These are phyloP conservation scores for Emydoidea blandingii DNA, from an alignment of 2,797 vertebrate genomes.

Conservation along the genomic window DNA sequence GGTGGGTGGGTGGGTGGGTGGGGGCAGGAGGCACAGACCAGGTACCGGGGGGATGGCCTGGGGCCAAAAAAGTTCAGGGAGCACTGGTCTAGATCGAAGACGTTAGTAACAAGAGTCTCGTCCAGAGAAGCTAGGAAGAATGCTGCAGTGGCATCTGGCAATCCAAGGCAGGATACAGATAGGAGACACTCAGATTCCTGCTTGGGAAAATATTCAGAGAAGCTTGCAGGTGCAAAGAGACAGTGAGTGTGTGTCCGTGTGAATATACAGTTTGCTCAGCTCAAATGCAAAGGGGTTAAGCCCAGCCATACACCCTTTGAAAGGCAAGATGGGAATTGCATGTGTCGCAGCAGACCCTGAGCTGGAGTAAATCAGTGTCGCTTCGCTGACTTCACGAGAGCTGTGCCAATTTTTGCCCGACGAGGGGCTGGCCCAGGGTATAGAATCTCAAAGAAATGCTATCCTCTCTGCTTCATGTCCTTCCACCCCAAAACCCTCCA, in stretches of 20 bases:
- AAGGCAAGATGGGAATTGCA: fast-evolving
- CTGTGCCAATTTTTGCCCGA: background rate
- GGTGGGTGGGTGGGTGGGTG: too few relatives aligned
- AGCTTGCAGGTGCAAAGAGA: background rate
- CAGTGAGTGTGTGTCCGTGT: background rate
- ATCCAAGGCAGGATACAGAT: background rate
- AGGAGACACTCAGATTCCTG: background rate
- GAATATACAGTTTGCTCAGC: background rate
- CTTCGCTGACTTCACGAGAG: background rate
- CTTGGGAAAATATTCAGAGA: background rate
- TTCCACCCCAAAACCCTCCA: background rate
- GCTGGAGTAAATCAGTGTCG: background rate
- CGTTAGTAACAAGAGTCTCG: background rate
- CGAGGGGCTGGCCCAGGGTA: background rate
- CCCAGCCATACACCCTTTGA: fast-evolving
- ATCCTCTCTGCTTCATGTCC: background rate
- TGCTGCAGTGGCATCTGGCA: background rate
- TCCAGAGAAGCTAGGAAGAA: background rate
- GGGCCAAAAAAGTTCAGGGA: too few relatives aligned
- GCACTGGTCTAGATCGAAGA: background rate
- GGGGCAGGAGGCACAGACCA: too few relatives aligned
- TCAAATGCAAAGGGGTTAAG: fast-evolving
- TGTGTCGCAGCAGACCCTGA: background rate
- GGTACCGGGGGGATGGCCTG: too few relatives aligned
- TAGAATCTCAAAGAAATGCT: background rate